These are phyloP conservation scores for Cyphomyrus discorhynchus DNA, from an alignment of 2,113 vertebrate genomes.

Conservation along the genomic window DNA sequence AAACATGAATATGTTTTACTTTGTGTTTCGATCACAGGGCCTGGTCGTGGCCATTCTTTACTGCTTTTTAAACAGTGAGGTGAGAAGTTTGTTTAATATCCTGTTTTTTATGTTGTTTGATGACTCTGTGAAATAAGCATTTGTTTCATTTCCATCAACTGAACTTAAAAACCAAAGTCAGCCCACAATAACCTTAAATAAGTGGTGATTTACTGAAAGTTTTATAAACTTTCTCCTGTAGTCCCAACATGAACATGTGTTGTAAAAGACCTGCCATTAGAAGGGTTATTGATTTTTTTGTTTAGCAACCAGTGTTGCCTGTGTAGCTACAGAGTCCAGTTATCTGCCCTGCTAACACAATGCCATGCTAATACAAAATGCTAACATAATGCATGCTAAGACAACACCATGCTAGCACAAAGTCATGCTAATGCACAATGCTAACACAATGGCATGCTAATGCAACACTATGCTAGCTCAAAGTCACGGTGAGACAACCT, in stretches of 20 bases:
- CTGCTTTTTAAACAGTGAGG: conserved; percentile 83
- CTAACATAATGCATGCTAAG: not conserved
- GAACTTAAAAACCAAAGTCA: not conserved
- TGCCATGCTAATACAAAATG: not conserved
- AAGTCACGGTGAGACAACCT: not conserved
- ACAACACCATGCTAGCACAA: not conserved
- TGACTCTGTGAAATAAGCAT: not conserved
- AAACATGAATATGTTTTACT: not conserved
- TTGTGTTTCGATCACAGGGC: conserved; percentile 57
- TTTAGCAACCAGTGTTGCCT: not conserved
- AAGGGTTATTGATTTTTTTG: not conserved
- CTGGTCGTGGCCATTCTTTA: conserved; percentile 79
- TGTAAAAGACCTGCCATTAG: not conserved
- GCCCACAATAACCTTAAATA: not conserved
- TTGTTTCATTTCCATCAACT: not conserved
- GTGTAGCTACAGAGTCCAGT: not conserved
- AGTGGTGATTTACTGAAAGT: not conserved
- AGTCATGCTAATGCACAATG: not conserved
- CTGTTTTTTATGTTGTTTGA: not conserved
- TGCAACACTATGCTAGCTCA: not conserved
- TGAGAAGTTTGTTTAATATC: not conserved
- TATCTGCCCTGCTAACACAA: not conserved
- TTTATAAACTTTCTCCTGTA: not conserved
- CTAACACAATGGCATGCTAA: not conserved
- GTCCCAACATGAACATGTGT: not conserved